Base-by-base conservation (phyloP, 2,888 invertebrate species). In the Zaprionus obscuricornis region DNA sequence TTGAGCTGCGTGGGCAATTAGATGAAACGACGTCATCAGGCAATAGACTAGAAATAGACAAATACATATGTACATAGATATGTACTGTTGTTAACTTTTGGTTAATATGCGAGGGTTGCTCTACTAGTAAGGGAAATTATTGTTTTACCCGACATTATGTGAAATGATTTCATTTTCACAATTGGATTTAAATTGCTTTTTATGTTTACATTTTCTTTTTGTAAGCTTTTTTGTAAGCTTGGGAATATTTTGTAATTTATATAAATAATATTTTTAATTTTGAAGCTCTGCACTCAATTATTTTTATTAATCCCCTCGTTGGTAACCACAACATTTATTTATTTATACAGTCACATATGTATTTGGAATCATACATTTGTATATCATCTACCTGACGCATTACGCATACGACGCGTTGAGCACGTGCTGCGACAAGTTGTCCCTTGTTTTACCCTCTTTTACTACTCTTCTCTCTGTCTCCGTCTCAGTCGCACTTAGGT, bases 391-490 rank as follows among this genome's bases (percentile, higher is more conserved):
- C 26, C 50, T 34, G 43, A 14, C 42, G 57, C 47, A 45, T 70
- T 70, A 63, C 60, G 71, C 45, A 78, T 78, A 55, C 69, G 60
- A 47, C 58, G 49, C 50, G 58, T 63, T 65, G 47, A 43, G 57
- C 81, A 84, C 84, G 76, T 74, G 65, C 50, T 24, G 45, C 57
- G 56, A 50, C 57, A 64, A 54, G 56, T 50, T 64, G 45, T 51
- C 33, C 31, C 26, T 36, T 33, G 33, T 8, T 20, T 33, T 31
- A n/a, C 5, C 18, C 27, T 17, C 37, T 14, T 8, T 17, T 18
- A 31, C 42, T 10, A 16, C 36, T 7, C 24, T 6, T 17, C 8
- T 11, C 5, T 11, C 22, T 45, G 17, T 29, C 26, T 4, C 8
- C 5, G 24, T 31, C 31, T 49, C 45, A 18, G 17, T 37, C 54